These are phyloP conservation scores for Climacteris rufus DNA, from an alignment of 2,113 vertebrate species.

Conservation along the genomic window DNA sequence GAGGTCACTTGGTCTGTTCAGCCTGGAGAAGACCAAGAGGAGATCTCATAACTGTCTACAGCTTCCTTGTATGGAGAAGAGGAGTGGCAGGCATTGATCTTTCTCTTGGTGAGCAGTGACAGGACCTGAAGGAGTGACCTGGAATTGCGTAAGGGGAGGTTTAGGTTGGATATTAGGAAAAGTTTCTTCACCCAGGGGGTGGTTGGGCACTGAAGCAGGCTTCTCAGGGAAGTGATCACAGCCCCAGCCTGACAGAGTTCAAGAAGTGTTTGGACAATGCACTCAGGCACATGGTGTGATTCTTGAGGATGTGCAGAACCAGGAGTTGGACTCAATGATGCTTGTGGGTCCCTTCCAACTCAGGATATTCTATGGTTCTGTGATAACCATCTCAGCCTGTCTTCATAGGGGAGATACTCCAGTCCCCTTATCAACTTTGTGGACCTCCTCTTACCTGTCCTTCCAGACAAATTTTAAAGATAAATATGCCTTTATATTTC, in stretches of 20 bases:
- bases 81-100: not conserved
- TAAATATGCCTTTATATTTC: not conserved
- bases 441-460: not conserved
- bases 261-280: rapidly evolving
- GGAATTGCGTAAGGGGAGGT: not conserved
- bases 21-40: not conserved
- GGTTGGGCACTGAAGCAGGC: not conserved
- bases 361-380: not conserved
- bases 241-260: not conserved
- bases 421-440: not conserved
- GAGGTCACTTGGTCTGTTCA: not conserved
- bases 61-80: not conserved
- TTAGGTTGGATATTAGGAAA: not conserved
- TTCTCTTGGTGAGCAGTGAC: not conserved
- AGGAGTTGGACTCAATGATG: not conserved
- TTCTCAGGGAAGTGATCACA: not conserved
- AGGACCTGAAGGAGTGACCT: not conserved
- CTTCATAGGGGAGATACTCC: not conserved
- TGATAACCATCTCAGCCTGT: not conserved
- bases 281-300: not conserved
- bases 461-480: not conserved
- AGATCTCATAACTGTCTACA: not conserved
- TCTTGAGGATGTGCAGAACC: not conserved
- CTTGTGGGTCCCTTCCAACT: not conserved
- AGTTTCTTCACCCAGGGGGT: not conserved